These are phyloP conservation scores for Ricordea florida DNA, from an alignment of 92 coral and sea anemone genomes.

Conservation along the genomic window DNA sequence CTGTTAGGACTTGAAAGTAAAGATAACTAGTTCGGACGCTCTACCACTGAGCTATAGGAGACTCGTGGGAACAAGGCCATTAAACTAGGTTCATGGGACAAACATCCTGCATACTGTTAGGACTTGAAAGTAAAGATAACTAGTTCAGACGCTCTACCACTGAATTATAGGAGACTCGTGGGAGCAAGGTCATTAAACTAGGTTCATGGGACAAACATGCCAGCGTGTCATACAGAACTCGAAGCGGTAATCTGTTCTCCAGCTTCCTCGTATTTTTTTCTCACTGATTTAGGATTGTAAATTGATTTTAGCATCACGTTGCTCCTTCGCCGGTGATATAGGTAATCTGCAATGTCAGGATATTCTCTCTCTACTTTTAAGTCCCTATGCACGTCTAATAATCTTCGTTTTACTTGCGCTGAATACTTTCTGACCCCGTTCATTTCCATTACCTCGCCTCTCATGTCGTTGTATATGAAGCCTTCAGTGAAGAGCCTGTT, in stretches of 20 bases:
- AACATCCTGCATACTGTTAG: no score
- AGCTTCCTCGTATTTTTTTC: conserved; percentile 33
- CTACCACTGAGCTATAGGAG: no score
- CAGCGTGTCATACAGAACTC: neutral
- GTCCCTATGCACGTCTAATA: conserved; percentile 40
- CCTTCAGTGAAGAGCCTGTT: conserved; percentile 77
- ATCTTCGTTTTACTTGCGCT: conserved; percentile 58
- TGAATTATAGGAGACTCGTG: no score
- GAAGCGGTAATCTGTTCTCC: conserved; percentile 17
- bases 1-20: no score
- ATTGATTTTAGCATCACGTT: conserved; percentile 50
- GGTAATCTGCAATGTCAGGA: conserved; percentile 79
- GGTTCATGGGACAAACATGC: no score
- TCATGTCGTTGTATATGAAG: conserved; percentile 62
- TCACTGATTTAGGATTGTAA: conserved; percentile 61
- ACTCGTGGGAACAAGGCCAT: no score
- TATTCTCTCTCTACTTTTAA: conserved; percentile 32
- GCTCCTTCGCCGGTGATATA: conserved; percentile 55
- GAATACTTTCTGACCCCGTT: conserved; percentile 58
- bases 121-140: no score
- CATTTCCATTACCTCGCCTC: conserved; percentile 31
- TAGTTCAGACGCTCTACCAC: no score
- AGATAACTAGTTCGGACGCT: no score
- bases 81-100: no score
- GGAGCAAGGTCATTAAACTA: no score